Evolutionary conservation across 2,113 vertebrate genomes (phyloP), one percentile per base, ranked within the genome.

Genomic region (Edolisoma coerulescens): DNA sequence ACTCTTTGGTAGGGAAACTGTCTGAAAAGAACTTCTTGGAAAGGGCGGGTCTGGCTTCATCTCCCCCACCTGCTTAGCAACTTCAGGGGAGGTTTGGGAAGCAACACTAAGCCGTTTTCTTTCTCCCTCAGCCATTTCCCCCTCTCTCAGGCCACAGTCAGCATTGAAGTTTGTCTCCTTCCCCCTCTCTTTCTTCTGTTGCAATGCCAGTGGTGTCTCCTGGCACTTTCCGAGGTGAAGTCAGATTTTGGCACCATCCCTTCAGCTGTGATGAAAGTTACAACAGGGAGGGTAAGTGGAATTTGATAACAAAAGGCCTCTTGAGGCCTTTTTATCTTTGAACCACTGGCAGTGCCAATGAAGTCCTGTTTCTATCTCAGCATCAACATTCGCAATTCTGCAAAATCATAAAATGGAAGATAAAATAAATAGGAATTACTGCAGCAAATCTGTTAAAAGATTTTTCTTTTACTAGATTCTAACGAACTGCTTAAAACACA

Each of bases 291-390:
- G 68, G 50, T 89, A 86, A 97, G 86, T 90, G 88, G 93, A 97
- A 95, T 92, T 96, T 95, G 95, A 96, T 97, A 96, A 95, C 93
- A 96, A 92, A 96, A 90, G 91, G 49, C 49, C 83, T 87, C 95
- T 61, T 0, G 57, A 81, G 88, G 86, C 80, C 73, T 94, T 96
- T 97, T 96, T 93, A 92, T 97, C 93, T 92, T 92, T 96, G 90
- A 92, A 87, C 85, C 64, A 90, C 64, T 95, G 76, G 64, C 88
- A 96, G 56, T 60, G 77, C 79, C 88, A 50, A 61, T 87, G 84
- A 94, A 90, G 44, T 82, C 73, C 49, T 73, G 49, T 69, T 92
- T 87, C 69, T 82, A 45, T 84, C 88, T 95, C 60, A 84, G 47
- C 90, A 71, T 84, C 90, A 89, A 78, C 86, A 81, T 60, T 78